Conservation (phyloP, 2,797 vertebrate genomes). For the Todus mexicanus region DNA sequence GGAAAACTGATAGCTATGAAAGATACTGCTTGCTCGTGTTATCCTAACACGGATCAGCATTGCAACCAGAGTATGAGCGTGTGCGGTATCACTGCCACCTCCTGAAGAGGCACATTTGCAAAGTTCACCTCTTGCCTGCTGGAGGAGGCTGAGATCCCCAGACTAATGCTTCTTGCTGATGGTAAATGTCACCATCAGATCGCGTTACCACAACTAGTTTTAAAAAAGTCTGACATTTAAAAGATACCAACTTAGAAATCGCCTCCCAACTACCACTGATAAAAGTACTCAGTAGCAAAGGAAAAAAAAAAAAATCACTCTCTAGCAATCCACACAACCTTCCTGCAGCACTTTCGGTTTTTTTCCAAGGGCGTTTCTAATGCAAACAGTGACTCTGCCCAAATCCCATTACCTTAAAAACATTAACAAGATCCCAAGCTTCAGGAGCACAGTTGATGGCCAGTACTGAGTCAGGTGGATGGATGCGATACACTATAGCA, state of each 20-base stretch:
- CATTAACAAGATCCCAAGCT: not conserved
- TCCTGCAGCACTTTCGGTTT: not conserved
- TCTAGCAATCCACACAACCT: not conserved
- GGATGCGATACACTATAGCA: not conserved
- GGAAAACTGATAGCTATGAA: not conserved
- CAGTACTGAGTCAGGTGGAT: not conserved
- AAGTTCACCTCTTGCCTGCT: conserved; percentile 46
- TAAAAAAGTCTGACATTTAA: conserved; percentile 48
- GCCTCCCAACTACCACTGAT: not conserved
- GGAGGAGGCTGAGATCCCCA: not conserved
- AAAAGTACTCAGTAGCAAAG: not conserved
- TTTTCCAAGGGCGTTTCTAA: not conserved
- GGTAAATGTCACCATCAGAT: conserved; percentile 50
- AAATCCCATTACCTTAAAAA: not conserved
- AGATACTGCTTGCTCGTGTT: not conserved
- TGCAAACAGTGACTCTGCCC: not conserved
- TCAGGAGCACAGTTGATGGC: not conserved
- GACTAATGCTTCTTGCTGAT: conserved; percentile 2
- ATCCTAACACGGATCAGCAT: not conserved
- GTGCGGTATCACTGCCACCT: not conserved
- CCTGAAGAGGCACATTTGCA: not conserved
- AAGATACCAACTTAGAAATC: not conserved
- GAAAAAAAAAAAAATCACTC: not conserved
- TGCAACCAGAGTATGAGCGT: not conserved
- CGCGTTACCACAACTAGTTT: not conserved